These are phyloP conservation scores for Apodemia duryi DNA, from an alignment of 2,888 invertebrate genomes.

Conservation along the genomic window DNA sequence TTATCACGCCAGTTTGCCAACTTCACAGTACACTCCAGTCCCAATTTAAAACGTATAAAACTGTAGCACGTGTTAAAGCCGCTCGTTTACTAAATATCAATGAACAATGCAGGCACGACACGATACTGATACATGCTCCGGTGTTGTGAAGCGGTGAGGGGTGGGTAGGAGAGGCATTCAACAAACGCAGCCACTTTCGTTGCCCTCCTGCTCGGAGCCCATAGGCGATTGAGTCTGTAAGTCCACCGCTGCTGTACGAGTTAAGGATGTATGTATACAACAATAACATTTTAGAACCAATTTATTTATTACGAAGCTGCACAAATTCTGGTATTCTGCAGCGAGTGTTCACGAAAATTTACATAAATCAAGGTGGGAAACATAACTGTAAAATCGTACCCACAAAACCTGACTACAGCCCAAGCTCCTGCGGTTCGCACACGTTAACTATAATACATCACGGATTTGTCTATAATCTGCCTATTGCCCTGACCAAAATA, in stretches of 20 bases:
- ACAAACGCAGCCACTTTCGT: conserved; percentile 91
- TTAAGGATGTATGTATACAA: conserved; percentile 42
- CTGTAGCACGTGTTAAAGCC: conserved; percentile 15
- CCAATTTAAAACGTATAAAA: conserved; percentile 11
- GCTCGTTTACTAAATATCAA: conserved; percentile 12
- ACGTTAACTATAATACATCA: too few relatives aligned
- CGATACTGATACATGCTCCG: conserved; percentile 19
- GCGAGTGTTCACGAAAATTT: too few relatives aligned
- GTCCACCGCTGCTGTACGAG: conserved; percentile 84
- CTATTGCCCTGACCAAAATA: too few relatives aligned
- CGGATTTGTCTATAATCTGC: too few relatives aligned
- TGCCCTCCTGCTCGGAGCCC: conserved; percentile 88
- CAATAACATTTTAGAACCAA: background rate
- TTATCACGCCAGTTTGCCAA: background rate
- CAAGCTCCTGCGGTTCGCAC: too few relatives aligned
- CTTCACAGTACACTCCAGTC: conserved; percentile 6
- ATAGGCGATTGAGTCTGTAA: conserved; percentile 89
- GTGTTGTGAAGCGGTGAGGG: conserved; percentile 29
- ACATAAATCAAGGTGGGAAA: background rate
- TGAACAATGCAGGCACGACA: conserved; percentile 13
- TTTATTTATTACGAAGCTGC: background rate
- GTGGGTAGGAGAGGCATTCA: conserved; percentile 55
- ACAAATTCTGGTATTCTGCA: too few relatives aligned
- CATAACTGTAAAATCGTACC: background rate
- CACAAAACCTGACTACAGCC: background rate